Conservation (phyloP, 2,888 invertebrate genomes). For the Heliconius hortense region DNA sequence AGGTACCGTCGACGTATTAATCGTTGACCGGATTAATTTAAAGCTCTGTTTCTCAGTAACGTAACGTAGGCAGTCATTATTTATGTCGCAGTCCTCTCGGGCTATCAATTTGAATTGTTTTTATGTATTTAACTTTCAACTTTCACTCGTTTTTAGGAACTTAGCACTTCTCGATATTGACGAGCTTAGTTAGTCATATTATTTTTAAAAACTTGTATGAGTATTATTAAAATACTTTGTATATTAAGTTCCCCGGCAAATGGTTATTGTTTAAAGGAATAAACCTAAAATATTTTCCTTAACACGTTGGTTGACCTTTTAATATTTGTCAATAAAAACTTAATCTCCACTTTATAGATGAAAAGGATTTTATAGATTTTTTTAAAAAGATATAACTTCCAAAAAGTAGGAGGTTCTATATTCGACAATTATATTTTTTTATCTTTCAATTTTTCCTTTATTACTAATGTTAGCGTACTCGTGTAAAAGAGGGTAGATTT, state of each 20-base stretch:
- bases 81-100: slow-evolving; percentile 52
- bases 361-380: not conserved
- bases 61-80: slow-evolving; percentile 60
- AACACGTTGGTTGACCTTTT: not conserved
- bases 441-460: not conserved
- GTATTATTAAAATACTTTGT: slow-evolving; percentile 4
- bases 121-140: slow-evolving; percentile 55
- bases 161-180: slow-evolving; percentile 46
- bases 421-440: not conserved
- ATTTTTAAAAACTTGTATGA: slow-evolving; percentile 28
- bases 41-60: slow-evolving; percentile 47
- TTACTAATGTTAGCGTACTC: too few relatives aligned
- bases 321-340: not conserved
- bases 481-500: too few relatives aligned
- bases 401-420: not conserved
- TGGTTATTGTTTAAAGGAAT: not conserved
- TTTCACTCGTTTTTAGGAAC: slow-evolving; percentile 62
- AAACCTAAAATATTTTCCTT: not conserved
- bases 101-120: slow-evolving; percentile 64
- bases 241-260: not conserved
- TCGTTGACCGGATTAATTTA: slow-evolving; percentile 37
- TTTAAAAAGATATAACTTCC: not conserved
- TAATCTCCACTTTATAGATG: not conserved
- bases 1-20: slow-evolving; percentile 14
- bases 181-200: slow-evolving; percentile 35